Conservation (phyloP, 2,888 invertebrate species). For the Pseudococcus longispinus region DNA sequence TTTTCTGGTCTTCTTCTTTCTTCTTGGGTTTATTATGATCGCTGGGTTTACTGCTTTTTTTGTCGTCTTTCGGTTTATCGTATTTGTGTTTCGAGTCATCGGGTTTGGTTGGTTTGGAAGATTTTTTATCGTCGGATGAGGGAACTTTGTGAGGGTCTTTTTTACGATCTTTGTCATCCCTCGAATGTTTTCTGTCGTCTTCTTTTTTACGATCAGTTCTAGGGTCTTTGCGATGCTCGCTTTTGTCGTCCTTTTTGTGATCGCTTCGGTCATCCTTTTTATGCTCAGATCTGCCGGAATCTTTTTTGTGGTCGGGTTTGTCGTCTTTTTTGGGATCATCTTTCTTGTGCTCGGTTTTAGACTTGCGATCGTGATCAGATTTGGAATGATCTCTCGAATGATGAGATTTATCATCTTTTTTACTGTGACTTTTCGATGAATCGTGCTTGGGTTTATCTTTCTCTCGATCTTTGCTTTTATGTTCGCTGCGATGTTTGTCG, state of each 20-base stretch:
- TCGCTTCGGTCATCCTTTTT: neutral
- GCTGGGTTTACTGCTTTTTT: neutral
- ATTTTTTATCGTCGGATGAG: constrained; percentile 8
- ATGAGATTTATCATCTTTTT: constrained; percentile 21
- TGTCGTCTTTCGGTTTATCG: neutral
- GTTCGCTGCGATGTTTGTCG: constrained; percentile 17
- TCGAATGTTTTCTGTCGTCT: constrained; percentile 4
- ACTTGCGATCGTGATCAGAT: constrained; percentile 1
- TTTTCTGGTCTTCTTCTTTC: constrained; percentile 36
- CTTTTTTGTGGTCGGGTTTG: constrained; percentile 18
- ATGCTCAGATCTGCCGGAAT: neutral
- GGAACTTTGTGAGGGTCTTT: neutral
- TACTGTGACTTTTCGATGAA: constrained; percentile 9
- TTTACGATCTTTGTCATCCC: neutral
- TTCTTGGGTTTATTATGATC: constrained; percentile 29
- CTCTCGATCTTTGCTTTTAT: constrained; percentile 23
- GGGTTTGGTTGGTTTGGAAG: neutral
- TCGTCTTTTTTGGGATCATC: constrained; percentile 16
- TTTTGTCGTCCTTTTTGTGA: neutral
- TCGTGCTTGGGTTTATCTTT: constrained; percentile 47
- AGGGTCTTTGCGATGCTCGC: neutral
- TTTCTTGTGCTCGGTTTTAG: constrained; percentile 32
- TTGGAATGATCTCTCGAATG: constrained; percentile 31
- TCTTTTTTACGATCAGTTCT: neutral
- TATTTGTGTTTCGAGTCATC: constrained; percentile 18